phyloP scores from a whole-genome alignment of 2,797 vertebrate species.

The Eulemur coronatus region DNA sequence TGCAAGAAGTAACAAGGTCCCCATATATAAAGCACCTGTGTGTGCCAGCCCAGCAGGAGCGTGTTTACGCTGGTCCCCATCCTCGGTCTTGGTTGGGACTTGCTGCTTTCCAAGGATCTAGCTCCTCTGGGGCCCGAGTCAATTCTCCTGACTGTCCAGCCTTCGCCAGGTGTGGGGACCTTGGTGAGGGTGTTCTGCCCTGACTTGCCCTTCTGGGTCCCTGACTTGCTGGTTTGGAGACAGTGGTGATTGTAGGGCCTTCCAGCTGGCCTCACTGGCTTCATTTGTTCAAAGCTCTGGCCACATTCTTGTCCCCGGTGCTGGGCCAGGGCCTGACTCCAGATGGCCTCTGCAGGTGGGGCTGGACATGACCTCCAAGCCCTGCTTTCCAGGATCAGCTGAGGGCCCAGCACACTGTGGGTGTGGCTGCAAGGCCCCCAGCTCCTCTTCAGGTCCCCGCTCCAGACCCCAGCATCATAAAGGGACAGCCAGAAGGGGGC shows the following conservation, averaged over 20 bases:
- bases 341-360: conserved; percentile 72
- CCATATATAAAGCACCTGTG: fast-evolving
- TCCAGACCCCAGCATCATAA: fast-evolving
- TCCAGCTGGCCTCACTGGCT: background rate
- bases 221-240: background rate
- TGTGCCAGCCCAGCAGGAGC: fast-evolving
- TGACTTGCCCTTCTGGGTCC: background rate
- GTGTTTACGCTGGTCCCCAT: fast-evolving
- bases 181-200: background rate
- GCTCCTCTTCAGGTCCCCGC: background rate
- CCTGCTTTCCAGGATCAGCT: conserved; percentile 55
- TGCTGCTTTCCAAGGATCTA: background rate
- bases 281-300: conserved; percentile 57
- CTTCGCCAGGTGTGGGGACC: fast-evolving
- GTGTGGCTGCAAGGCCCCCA: fast-evolving
- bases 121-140: background rate
- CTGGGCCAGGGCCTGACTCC: conserved; percentile 54
- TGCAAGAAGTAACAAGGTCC: fast-evolving
- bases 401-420: background rate
- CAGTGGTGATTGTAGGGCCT: background rate
- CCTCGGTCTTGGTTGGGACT: background rate
- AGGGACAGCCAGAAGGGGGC: background rate
- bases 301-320: background rate
- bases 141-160: background rate
- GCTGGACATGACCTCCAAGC: background rate